Evolutionary conservation across 2,113 vertebrate species (phyloP).

Genomic region (Plestiodon gilberti): DNA sequence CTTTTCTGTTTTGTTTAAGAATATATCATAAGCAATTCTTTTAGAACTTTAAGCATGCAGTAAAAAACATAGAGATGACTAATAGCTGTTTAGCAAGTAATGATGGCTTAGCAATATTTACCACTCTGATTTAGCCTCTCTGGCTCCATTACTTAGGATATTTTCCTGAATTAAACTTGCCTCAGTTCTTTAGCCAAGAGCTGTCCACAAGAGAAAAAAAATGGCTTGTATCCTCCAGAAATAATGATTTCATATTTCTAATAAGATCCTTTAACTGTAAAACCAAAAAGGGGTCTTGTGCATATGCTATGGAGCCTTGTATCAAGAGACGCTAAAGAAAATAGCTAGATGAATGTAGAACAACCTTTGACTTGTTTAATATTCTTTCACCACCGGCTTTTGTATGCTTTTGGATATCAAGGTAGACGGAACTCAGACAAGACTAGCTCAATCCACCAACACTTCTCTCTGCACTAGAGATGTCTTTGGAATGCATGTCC

Average conservation of each 20-base stretch:
- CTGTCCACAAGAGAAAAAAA: conserved; percentile 74
- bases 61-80: conserved; percentile 77
- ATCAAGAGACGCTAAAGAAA: conserved; percentile 28
- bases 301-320: conserved; percentile 25
- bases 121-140: conserved; percentile 72
- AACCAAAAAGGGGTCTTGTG: conserved; percentile 67
- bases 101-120: conserved; percentile 82
- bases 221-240: conserved; percentile 68
- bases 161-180: conserved; percentile 77
- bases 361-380: conserved; percentile 20
- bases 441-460: not conserved
- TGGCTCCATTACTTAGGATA: conserved; percentile 76
- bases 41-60: conserved; percentile 61
- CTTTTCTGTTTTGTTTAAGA: conserved; percentile 74
- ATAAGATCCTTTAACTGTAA: conserved; percentile 65
- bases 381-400: not conserved
- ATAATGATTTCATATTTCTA: conserved; percentile 82
- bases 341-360: conserved; percentile 35
- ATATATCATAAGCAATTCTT: conserved; percentile 65
- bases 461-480: not conserved
- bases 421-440: not conserved
- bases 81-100: conserved; percentile 79
- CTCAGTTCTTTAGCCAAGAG: conserved; percentile 80
- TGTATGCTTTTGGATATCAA: not conserved
- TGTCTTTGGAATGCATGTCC: not conserved